Evolutionary conservation across 2,113 vertebrate genomes (phyloP).

Genomic region (Tragelaphus strepsiceros): DNA sequence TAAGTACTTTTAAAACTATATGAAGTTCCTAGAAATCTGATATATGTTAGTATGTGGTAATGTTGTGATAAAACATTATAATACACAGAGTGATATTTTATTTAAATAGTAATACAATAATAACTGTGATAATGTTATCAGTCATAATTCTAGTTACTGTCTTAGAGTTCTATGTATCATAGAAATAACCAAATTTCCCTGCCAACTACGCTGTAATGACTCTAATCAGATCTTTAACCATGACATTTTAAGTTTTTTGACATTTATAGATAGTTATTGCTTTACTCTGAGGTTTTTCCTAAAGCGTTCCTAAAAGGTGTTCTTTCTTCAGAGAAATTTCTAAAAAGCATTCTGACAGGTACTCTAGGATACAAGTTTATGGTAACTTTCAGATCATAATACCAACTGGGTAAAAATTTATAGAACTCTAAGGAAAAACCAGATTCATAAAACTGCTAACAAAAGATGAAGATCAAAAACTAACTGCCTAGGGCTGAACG

Average conservation of each 20-base stretch:
- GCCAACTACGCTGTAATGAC: background rate
- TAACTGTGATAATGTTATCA: background rate
- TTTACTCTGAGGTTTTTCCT: background rate
- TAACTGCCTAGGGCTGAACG: background rate
- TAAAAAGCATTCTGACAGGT: background rate
- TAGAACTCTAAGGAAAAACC: background rate
- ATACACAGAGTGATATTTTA: background rate
- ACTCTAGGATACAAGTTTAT: background rate
- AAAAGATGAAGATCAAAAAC: background rate
- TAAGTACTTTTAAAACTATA: background rate
- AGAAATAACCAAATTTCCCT: background rate
- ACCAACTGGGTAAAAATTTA: background rate
- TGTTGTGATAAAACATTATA: background rate
- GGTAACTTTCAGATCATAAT: background rate
- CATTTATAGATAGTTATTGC: background rate
- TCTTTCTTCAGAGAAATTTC: background rate
- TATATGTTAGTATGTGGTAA: background rate
- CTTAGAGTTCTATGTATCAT: background rate
- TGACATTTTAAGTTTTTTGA: background rate
- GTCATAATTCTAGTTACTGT: background rate
- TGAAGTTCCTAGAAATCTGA: background rate
- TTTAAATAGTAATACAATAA: background rate
- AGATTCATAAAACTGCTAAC: background rate
- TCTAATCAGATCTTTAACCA: background rate
- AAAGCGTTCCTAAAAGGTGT: background rate